These are phyloP conservation scores for Ptilonorhynchus violaceus DNA, from an alignment of 2,113 vertebrate genomes.

Conservation along the genomic window DNA sequence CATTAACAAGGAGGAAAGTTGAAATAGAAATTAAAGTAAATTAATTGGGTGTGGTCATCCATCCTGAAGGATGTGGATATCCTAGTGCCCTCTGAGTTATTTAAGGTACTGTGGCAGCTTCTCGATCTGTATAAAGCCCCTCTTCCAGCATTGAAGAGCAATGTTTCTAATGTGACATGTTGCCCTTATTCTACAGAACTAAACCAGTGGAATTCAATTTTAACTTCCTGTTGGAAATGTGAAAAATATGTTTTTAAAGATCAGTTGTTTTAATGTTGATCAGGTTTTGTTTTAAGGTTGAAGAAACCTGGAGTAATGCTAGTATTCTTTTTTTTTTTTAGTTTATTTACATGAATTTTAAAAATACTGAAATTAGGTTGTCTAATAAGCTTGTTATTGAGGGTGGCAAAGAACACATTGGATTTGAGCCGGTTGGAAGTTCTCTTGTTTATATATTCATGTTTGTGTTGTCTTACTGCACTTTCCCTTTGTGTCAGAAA, in stretches of 20 bases:
- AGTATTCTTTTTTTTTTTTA: rapidly evolving
- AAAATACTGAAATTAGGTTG: not conserved
- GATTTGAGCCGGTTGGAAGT: not conserved
- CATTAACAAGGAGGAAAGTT: not conserved
- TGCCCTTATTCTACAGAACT: not conserved
- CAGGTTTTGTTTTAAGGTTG: not conserved
- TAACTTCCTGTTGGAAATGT: not conserved
- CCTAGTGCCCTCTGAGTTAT: rapidly evolving
- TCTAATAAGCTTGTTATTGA: not conserved
- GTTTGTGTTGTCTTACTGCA: not conserved
- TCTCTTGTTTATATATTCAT: not conserved
- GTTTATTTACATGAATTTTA: not conserved
- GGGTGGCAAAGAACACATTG: not conserved
- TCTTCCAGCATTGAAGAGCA: not conserved
- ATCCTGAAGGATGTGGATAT: not conserved
- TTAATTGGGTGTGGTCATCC: not conserved
- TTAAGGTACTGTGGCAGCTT: not conserved
- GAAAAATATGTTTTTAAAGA: not conserved
- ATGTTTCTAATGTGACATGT: rapidly evolving
- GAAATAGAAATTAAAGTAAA: not conserved
- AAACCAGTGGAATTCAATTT: not conserved
- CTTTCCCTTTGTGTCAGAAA: conserved; percentile 27
- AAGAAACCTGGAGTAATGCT: not conserved
- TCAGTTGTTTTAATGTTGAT: too few relatives aligned
- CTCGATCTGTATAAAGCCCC: not conserved